phyloP scores from a whole-genome alignment of 2,113 vertebrate species.

The Hippocampus barbouri region DNA sequence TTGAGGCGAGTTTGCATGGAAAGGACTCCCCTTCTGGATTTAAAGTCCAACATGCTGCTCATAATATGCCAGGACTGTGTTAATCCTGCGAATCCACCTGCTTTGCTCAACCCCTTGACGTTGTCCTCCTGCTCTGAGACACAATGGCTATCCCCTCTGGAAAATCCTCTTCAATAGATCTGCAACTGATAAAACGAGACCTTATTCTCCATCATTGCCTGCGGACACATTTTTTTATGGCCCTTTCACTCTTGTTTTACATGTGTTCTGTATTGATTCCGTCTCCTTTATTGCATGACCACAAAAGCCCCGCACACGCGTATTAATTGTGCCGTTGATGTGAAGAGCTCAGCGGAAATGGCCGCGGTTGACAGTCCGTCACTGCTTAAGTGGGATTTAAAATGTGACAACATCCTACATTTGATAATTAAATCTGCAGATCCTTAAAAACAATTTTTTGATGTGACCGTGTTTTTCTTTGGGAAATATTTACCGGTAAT shows the following conservation, averaged over 20 bases:
- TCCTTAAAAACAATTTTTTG: background rate
- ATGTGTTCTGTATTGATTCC: constrained; percentile 13
- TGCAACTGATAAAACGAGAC: constrained; percentile 37
- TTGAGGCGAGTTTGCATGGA: background rate
- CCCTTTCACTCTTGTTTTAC: constrained; percentile 9
- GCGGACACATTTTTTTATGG: constrained; percentile 29
- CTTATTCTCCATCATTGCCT: constrained; percentile 54
- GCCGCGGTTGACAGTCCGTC: background rate
- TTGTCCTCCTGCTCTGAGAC: constrained; percentile 35
- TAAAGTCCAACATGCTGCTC: constrained; percentile 32
- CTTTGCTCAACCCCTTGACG: constrained; percentile 29
- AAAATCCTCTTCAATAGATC: constrained; percentile 41
- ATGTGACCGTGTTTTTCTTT: background rate
- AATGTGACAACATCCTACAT: background rate
- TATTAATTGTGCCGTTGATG: constrained; percentile 32
- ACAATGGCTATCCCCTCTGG: constrained; percentile 42
- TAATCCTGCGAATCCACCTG: constrained; percentile 63
- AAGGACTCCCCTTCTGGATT: constrained; percentile 36
- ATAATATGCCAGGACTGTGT: constrained; percentile 53
- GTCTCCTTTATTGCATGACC: constrained; percentile 14
- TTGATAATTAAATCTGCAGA: background rate
- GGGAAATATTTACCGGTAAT: background rate
- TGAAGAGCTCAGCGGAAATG: constrained; percentile 38
- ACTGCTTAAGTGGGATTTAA: background rate
- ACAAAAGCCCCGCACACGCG: constrained; percentile 26